A percentile compares a stretch with the other conserved stretches of the same genome.
Evolutionary conservation across 2,113 vertebrate genomes (phyloP).

Genomic region (Anolis carolinensis): DNA sequence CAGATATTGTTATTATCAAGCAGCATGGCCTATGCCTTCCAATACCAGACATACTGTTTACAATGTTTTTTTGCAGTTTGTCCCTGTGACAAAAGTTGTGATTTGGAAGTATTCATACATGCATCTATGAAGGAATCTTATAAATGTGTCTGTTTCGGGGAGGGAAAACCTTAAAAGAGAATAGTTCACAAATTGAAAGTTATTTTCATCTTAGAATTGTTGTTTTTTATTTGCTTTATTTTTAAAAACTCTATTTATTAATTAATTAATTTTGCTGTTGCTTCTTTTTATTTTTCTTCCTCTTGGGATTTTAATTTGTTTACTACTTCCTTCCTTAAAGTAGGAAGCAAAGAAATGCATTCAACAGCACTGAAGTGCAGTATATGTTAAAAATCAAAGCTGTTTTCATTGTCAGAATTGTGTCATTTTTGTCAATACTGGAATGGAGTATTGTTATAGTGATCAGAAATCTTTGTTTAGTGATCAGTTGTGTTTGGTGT

Average conservation of each 20-base stretch:
- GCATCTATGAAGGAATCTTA: background rate
- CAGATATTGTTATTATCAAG: background rate
- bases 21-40: too few relatives aligned
- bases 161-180: background rate
- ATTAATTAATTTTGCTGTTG: too few relatives aligned
- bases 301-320: background rate
- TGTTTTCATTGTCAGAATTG: background rate
- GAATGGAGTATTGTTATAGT: background rate
- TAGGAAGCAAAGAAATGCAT: background rate
- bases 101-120: background rate
- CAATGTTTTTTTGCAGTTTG: background rate
- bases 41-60: background rate
- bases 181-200: background rate
- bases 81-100: background rate
- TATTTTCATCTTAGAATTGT: too few relatives aligned
- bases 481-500: background rate
- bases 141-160: background rate
- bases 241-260: too few relatives aligned
- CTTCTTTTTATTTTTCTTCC: background rate
- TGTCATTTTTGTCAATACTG: background rate
- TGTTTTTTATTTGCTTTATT: background rate
- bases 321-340: background rate
- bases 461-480: background rate
- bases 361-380: background rate
- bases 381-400: background rate